phyloP scores from a whole-genome alignment of 2,113 vertebrate genomes.

The Prunella himalayana region DNA sequence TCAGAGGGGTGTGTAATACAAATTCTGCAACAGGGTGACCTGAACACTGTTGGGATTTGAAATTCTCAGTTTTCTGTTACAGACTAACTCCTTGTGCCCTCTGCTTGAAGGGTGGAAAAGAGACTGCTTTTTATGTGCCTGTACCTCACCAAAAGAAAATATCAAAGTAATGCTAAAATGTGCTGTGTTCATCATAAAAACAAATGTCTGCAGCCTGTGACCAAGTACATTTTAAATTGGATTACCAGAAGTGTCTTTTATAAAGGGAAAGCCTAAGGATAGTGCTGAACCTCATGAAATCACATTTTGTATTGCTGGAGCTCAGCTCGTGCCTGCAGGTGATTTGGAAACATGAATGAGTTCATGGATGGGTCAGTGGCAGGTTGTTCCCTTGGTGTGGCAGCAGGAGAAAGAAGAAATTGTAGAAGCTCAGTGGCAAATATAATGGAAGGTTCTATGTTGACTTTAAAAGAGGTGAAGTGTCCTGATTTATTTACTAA shows the following conservation, averaged over 20 bases:
- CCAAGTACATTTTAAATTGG: not conserved
- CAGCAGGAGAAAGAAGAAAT: not conserved
- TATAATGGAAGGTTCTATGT: not conserved
- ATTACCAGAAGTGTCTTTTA: not conserved
- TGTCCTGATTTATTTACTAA: not conserved
- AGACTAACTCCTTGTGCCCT: not conserved
- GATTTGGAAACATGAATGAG: not conserved
- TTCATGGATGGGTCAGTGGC: not conserved
- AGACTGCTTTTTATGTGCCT: not conserved
- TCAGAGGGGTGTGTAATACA: not conserved
- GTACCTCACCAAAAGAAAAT: not conserved
- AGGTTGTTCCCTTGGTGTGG: not conserved
- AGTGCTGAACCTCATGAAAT: not conserved
- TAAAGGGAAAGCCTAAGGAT: not conserved
- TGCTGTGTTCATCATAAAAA: not conserved
- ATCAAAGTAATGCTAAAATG: not conserved
- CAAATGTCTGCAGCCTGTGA: not conserved
- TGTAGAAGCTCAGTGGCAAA: not conserved
- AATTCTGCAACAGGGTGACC: not conserved
- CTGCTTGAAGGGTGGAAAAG: not conserved
- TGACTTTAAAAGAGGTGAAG: not conserved
- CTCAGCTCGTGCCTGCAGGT: not conserved
- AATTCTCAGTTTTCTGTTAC: fast-evolving
- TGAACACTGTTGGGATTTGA: not conserved
- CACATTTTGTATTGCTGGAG: not conserved